These are phyloP conservation scores for Polydesmus complanatus DNA, from an alignment of 2,888 invertebrate genomes.

Conservation along the genomic window DNA sequence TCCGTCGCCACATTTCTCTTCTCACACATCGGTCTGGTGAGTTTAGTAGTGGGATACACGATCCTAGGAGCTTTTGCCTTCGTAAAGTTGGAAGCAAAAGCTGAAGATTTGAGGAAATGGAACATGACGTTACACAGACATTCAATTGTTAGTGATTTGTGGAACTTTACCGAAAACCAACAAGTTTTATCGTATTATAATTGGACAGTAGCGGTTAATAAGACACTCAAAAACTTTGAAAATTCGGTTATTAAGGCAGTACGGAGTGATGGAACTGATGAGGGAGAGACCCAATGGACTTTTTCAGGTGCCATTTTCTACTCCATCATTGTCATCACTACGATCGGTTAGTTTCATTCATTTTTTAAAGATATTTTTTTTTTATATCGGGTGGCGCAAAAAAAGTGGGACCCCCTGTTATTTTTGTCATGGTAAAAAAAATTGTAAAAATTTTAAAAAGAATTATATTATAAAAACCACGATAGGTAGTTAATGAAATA, in stretches of 20 bases:
- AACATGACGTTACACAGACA: too few relatives aligned
- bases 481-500: too few relatives aligned
- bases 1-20: constrained; percentile 70
- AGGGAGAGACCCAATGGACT: constrained; percentile 43
- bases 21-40: constrained; percentile 73
- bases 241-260: constrained; percentile 61
- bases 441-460: too few relatives aligned
- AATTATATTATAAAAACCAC: too few relatives aligned
- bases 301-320: constrained; percentile 69
- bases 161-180: constrained; percentile 57
- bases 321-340: constrained; percentile 90
- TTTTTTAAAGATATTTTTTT: background rate
- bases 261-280: constrained; percentile 71
- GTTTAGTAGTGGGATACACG: constrained; percentile 78
- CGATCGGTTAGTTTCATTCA: constrained; percentile 55
- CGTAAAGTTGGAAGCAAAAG: constrained; percentile 54
- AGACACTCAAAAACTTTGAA: constrained; percentile 47
- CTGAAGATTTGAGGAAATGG: too few relatives aligned
- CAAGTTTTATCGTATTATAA: constrained; percentile 53
- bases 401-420: too few relatives aligned
- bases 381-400: too few relatives aligned
- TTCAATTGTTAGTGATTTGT: constrained; percentile 56
- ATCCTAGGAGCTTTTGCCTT: constrained; percentile 76
- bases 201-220: constrained; percentile 60
- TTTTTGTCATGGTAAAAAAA: too few relatives aligned